phyloP scores from a whole-genome alignment of 2,888 invertebrate genomes.

The Machimus atricapillus region DNA sequence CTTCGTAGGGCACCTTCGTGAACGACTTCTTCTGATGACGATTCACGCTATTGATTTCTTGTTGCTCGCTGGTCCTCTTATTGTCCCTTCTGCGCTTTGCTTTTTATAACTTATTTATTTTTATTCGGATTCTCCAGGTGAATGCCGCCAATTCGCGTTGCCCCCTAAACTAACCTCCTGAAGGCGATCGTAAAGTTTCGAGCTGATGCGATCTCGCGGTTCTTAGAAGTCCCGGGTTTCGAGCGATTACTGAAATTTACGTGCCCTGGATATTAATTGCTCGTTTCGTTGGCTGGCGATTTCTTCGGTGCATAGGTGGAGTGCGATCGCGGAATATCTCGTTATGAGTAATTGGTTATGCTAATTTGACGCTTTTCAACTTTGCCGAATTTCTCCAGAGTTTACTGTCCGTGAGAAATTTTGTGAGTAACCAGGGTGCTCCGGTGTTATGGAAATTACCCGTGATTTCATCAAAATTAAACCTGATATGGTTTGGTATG shows the following conservation, averaged over 20 bases:
- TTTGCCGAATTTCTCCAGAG: background rate
- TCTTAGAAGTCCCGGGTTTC: constrained; percentile 5
- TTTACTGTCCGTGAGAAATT: background rate
- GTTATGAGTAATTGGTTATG: constrained; percentile 1
- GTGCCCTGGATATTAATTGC: constrained; percentile 24
- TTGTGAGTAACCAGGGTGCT: background rate
- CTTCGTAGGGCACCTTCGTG: background rate
- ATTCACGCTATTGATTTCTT: background rate
- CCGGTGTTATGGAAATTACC: background rate
- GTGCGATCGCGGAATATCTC: background rate
- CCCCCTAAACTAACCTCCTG: background rate
- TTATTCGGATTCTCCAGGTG: background rate
- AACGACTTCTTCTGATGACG: background rate
- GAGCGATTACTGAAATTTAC: constrained; percentile 16
- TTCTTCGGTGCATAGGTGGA: background rate
- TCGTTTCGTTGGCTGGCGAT: background rate
- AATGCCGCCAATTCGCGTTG: background rate
- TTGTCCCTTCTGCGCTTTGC: background rate
- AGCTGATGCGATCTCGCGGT: constrained; percentile 3
- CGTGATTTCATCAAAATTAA: background rate
- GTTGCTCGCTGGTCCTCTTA: background rate
- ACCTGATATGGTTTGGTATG: background rate
- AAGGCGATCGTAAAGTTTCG: constrained; percentile 10
- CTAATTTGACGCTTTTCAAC: background rate
- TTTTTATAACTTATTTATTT: background rate